Evolutionary conservation across 64 coral and sea anemone species (phyloP), one percentile per base, ranked within the genome.

Genomic region (Actinia tenebrosa): DNA sequence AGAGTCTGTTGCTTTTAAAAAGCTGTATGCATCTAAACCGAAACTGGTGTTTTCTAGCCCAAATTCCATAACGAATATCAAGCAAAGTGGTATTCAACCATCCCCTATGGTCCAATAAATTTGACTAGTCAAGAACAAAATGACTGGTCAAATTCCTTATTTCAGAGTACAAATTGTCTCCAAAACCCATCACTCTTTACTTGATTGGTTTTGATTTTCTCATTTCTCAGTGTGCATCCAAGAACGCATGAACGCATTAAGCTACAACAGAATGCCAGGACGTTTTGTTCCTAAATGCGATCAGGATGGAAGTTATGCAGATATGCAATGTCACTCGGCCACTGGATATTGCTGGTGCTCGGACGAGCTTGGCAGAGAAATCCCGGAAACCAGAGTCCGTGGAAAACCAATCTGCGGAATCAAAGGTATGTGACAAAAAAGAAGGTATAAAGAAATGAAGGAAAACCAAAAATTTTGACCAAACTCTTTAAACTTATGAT

Each of bases 331-430:
- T 52, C 78, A 92, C 52, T 25, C 27, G 46, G 53, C 85, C 37
- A 55, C 75, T 0, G 90, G 90, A 17, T 92, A 92, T 54, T 92
- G 91, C 37, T 92, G 87, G 62, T 92, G 91, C 52, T 79, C 86
- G 15, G 91, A 92, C 64, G 84, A 92, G 50, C 80, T 87, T 88
- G 91, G 91, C 19, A 82, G 87, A 22, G 91, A 92, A 61, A 27
- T 92, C n/a, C 87, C 81, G 53, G 86, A 82, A 45, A 92, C 90
- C 45, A 63, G 85, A 56, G 64, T 87, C 18, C 86, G 54, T 5
- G 90, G 90, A 13, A 92, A 82, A 45, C 85, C 90, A 20, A 87
- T 92, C 19, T 92, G 90, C 50, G 80, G 85, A 83, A 53, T 44
- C 80, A 82, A 45, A 92, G 66, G 80, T 83, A 69, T 42, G 7